A percentile compares a stretch with the other conserved stretches of the same genome.
Evolutionary conservation across 2,888 invertebrate species (phyloP).

Genomic region (Caenorhabditis macrosperma): DNA sequence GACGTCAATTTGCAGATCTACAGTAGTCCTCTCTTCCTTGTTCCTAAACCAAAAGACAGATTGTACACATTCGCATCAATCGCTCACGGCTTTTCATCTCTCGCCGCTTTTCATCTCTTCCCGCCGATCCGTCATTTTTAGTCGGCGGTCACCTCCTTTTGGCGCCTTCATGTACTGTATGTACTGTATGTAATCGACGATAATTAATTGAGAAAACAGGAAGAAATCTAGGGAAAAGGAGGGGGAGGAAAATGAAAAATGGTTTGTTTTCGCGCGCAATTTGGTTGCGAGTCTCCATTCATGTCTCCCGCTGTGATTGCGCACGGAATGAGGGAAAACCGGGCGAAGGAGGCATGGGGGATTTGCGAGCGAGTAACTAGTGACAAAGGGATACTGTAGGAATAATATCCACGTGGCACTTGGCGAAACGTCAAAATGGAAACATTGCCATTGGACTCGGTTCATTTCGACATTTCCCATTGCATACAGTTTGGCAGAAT

Average conservation of each 20-base stretch:
- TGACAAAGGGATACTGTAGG: too few species aligned
- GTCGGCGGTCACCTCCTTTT: background rate
- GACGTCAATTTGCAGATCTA: too few species aligned
- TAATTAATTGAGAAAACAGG: conserved; percentile 1
- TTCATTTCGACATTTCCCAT: conserved; percentile 8
- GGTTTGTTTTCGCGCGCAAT: conserved; percentile 5
- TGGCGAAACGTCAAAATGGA: too few species aligned
- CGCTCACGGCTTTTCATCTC: too few species aligned
- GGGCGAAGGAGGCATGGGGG: background rate
- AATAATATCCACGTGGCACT: too few species aligned
- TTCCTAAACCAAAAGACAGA: too few species aligned
- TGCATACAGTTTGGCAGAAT: conserved; percentile 30
- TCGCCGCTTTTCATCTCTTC: background rate
- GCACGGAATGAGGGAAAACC: background rate
- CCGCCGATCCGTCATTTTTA: background rate
- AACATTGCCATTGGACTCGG: too few species aligned
- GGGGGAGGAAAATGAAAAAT: background rate
- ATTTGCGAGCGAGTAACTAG: background rate
- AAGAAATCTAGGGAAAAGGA: too few species aligned
- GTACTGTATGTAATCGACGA: background rate
- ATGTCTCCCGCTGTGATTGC: conserved; percentile 9
- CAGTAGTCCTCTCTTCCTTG: too few species aligned
- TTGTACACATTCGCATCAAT: too few species aligned
- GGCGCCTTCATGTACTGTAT: background rate
- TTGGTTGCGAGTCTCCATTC: background rate